Percentiles rank a stretch among this genome's conserved stretches.
Conservation (phyloP, 1,140 invertebrate species). For the Drosophila lini region DNA sequence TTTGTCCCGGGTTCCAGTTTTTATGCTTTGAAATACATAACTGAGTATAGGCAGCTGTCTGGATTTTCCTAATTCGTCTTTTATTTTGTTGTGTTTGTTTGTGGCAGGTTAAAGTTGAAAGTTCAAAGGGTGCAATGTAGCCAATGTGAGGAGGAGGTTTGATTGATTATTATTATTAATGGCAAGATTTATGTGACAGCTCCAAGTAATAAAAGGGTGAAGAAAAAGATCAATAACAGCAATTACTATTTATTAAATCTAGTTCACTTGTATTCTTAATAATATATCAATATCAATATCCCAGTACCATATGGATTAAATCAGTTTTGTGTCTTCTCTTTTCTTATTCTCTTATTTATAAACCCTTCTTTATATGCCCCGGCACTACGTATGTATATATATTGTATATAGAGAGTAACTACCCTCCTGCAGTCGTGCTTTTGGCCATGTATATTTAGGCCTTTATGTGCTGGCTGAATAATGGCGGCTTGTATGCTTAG, state of each 20-base stretch:
- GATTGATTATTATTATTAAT: conserved; percentile 32
- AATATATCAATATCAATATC: too few relatives aligned
- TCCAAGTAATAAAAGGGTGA: background rate
- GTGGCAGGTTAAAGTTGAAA: conserved; percentile 1
- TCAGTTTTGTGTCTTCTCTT: background rate
- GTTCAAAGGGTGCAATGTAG: conserved; percentile 17
- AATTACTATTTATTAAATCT: background rate
- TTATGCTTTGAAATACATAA: too few relatives aligned
- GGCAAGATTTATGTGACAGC: background rate
- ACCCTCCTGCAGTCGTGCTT: conserved; percentile 9
- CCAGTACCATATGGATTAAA: conserved; percentile 8
- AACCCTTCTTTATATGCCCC: background rate
- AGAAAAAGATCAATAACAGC: background rate
- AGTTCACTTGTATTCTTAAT: background rate
- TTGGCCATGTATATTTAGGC: conserved; percentile 39
- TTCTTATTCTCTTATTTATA: conserved; percentile 2
- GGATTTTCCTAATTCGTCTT: conserved; percentile 3
- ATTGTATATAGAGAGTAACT: conserved; percentile 9
- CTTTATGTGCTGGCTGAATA: conserved; percentile 62
- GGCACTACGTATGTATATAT: background rate
- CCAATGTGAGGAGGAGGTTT: background rate
- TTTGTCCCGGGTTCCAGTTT: too few relatives aligned
- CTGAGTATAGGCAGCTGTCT: conserved; percentile 43
- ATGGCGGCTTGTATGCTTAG: conserved; percentile 76
- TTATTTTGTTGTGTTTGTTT: background rate